phyloP scores from a whole-genome alignment of 92 coral and sea anemone genomes.

The Blastomussa wellsi region DNA sequence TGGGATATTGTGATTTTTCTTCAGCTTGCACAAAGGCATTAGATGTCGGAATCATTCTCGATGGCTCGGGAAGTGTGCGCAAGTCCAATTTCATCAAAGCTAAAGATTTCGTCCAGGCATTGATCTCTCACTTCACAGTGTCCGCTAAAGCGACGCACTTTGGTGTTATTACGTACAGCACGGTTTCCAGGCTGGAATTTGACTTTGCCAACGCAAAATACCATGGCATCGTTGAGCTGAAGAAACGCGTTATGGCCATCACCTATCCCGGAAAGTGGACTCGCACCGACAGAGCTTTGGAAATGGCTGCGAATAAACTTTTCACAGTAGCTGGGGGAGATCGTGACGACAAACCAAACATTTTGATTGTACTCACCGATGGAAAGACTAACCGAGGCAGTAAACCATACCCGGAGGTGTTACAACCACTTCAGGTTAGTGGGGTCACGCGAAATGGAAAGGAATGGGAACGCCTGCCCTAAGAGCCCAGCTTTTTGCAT shows the following conservation, averaged over 20 bases:
- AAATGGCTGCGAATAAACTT: conserved; percentile 62
- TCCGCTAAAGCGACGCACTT: conserved; percentile 75
- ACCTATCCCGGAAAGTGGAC: conserved; percentile 74
- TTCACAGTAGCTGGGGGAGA: conserved; percentile 77
- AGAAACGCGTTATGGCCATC: conserved; percentile 39
- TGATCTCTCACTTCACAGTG: conserved; percentile 66
- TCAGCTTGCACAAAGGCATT: conserved; percentile 77
- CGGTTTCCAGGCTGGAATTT: conserved; percentile 47
- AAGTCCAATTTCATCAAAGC: conserved; percentile 61
- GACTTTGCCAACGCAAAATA: conserved; percentile 61
- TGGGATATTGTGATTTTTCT: neutral
- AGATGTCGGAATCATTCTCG: conserved; percentile 76
- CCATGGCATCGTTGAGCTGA: conserved; percentile 47
- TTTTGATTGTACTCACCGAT: conserved; percentile 73
- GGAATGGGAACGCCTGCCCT: too few relatives aligned
- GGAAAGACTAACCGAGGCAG: conserved; percentile 80
- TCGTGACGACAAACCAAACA: conserved; percentile 67
- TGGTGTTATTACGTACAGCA: conserved; percentile 72
- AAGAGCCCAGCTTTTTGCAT: neutral
- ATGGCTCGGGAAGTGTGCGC: conserved; percentile 79
- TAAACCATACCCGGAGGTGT: conserved; percentile 64
- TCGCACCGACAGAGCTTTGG: conserved; percentile 78
- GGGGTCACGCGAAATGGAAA: too few relatives aligned
- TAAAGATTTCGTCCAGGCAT: conserved; percentile 49
- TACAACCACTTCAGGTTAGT: conserved; percentile 72